These are phyloP conservation scores for Oxytorus armatus DNA, from an alignment of 2,888 invertebrate species.

Conservation along the genomic window DNA sequence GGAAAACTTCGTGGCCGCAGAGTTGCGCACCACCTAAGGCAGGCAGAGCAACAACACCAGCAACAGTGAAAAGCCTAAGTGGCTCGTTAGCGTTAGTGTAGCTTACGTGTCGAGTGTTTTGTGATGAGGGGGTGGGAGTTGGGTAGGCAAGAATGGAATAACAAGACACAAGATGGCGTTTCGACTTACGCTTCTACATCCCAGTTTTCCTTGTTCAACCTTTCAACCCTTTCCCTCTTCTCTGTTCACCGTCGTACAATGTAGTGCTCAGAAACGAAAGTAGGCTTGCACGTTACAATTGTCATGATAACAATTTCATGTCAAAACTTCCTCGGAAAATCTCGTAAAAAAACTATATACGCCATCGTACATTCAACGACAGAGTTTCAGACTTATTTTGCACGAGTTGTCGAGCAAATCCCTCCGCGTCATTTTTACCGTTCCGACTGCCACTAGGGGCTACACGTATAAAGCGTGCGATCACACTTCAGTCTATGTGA, in stretches of 20 bases:
- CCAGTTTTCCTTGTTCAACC: constrained; percentile 21
- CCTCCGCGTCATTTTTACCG: neutral
- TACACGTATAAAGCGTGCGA: neutral
- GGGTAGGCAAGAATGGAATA: constrained; percentile 50
- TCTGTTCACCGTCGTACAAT: neutral
- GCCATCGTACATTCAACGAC: neutral
- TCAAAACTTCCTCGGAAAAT: neutral
- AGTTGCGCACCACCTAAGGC: constrained; percentile 53
- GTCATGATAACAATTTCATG: neutral
- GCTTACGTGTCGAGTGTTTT: constrained; percentile 60
- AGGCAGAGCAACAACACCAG: constrained; percentile 47
- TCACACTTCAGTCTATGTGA: neutral
- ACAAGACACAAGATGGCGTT: constrained; percentile 55
- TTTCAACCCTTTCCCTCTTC: neutral
- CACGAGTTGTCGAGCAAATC: neutral
- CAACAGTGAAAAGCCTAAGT: constrained; percentile 66
- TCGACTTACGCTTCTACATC: constrained; percentile 45
- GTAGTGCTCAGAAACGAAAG: neutral
- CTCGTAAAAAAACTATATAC: neutral
- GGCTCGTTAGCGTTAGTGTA: constrained; percentile 68
- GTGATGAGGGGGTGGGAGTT: too few relatives aligned
- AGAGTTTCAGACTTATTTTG: neutral
- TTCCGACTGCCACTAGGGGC: neutral
- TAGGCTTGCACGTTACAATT: neutral
- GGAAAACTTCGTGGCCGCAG: constrained; percentile 60